Base-by-base conservation (phyloP, 2,797 vertebrate species). In the Limnodromus scolopaceus region DNA sequence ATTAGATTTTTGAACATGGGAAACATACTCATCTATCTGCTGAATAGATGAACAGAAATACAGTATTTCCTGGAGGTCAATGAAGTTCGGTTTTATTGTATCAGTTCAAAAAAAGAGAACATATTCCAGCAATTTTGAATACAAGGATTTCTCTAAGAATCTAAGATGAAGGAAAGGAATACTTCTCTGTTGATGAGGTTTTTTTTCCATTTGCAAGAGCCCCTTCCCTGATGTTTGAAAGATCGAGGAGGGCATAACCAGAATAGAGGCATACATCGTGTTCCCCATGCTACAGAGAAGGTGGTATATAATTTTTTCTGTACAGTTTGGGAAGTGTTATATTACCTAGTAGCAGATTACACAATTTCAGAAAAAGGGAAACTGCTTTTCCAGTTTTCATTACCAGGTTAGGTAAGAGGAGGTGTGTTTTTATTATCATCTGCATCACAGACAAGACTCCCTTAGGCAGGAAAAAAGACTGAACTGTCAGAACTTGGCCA, bases 251-350 rank as follows among this genome's bases (percentile, higher is more conserved):
- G 72, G 10, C 34, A 55, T n/a, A 84, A 91, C 9, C 10, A 77
- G 24, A 25, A 89, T 0, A 51, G n/a, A 75, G 30, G 30, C 23
- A 38, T 32, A 63, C 36, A 76, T 45, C 1, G 0, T 0, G 10
- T 46, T 36, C 68, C 36, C 23, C 41, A 39, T 27, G 20, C 28
- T 43, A 46, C 13, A 51, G 19, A 75, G 28, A 58, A 76, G n/a
- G 72, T n/a, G 16, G 18, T 30, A 6, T 16, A 3, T 23, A 2
- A 4, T 38, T 74, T 64, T 66, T 64, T 71, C n/a, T 53, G 13
- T 65, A 71, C 12, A 28, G 49, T 49, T 61, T 48, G 19, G 18
- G 34, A 87, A 78, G 36, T 20, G 27, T 38, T 86, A 23, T 53
- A 39, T 49, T 85, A 46, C 69, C 17, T 57, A 90, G 28, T 2